Evolutionary conservation across 2,797 vertebrate species (phyloP), one percentile per base, ranked within the genome.

Genomic region (Chromis chromis): DNA sequence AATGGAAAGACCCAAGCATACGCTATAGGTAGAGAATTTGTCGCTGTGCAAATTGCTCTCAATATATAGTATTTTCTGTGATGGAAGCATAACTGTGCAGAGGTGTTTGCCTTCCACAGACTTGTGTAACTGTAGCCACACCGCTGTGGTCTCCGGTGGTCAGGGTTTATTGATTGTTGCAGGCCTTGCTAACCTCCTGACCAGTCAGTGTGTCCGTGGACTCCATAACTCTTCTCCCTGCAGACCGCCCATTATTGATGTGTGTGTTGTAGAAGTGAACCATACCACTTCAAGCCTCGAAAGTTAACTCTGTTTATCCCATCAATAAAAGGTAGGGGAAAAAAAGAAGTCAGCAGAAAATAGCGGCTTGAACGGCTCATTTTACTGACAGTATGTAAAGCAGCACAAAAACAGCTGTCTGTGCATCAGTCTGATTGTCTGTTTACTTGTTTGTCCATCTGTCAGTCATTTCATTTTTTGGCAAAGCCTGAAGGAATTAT

Each of bases 151-250:
- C 85, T 86, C 79, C 65, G 64, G 82, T 61, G 85, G 83, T 79
- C 63, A 59, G 63, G 39, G 21, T 64, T 42, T 81, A 91, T 91
- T 71, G 91, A 92, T 92, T 36, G 65, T 55, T 79, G 40, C 67
- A 63, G 67, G 63, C 70, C 53, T 63, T 12, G 42, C 79, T 81
- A 71, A 80, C 85, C 84, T 85, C 77, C 74, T 74, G 80, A 82
- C 83, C 84, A 76, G 71, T 65, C 71, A 64, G 75, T 74, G 71
- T 66, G 57, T 86, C 68, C 78, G 64, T 78, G 46, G 65, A 78
- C 74, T 85, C 60, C 57, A 74, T 82, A 81, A 78, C 55, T 70
- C 64, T 22, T 73, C 78, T 90, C 82, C 83, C 84, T 70, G 33
- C 22, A 49, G 81, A 74, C 72, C 21, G 2, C 28, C 75, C 42